Evolutionary conservation across 2,888 invertebrate species (phyloP).

Genomic region (Pantelozetes paolii): DNA sequence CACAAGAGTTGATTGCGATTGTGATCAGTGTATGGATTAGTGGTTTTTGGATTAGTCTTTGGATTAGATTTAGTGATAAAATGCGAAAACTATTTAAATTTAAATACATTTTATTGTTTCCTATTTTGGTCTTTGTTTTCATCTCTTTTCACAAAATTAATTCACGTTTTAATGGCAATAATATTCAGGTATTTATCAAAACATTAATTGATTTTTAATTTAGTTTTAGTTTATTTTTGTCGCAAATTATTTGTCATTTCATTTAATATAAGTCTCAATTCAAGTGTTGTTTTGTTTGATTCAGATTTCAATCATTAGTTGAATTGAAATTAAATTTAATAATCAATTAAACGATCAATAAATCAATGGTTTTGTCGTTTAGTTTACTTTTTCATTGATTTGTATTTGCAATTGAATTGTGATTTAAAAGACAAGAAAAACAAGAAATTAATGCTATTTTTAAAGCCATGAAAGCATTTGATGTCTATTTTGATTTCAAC

Average conservation of each 20-base stretch:
- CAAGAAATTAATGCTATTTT: no score
- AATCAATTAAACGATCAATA: neutral
- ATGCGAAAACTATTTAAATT: constrained; percentile 8
- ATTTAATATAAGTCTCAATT: neutral
- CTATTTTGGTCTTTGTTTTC: constrained; percentile 2
- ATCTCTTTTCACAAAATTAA: constrained; percentile 23
- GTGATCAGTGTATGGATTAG: neutral
- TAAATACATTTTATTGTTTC: constrained; percentile 18
- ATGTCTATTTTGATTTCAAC: neutral
- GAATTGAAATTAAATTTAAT: neutral
- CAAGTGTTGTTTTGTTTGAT: neutral
- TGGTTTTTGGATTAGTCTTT: no score
- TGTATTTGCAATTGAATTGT: no score
- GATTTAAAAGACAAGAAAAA: no score
- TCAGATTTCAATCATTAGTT: neutral
- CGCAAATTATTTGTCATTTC: neutral
- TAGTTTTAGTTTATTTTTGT: neutral
- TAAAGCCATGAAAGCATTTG: neutral
- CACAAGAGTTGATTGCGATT: neutral
- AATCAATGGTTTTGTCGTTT: neutral
- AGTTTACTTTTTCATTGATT: no score
- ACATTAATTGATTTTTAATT: neutral
- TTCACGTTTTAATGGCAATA: constrained; percentile 19
- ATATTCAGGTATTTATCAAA: constrained; percentile 2
- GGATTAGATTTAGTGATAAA: neutral